Base-by-base conservation (phyloP, 2,113 vertebrate genomes). In the Cephalopterus ornatus region DNA sequence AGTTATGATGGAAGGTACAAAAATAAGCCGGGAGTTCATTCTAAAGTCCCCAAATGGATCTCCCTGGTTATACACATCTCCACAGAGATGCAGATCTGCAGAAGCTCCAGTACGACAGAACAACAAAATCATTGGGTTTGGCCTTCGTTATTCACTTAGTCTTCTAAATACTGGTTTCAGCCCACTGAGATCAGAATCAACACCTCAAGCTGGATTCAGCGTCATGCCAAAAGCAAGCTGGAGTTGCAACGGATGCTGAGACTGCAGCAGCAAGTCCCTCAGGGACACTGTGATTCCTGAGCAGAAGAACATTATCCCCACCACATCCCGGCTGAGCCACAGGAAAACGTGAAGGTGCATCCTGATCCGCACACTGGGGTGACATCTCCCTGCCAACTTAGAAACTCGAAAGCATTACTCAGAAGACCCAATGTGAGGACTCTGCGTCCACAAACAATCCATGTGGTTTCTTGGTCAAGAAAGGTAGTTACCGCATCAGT, bases 1-100 rank as follows among this genome's bases (percentile, higher is more conserved):
- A 66, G 6, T 46, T 79, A 66, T 4, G 18, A 76, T 5, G 50
- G 18, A 88, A 33, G 11, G 37, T 7, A 6, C 0, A 1, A 59
- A 89, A 89, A 62, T 22, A 63, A 93, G 46, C 14, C 52, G 23
- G 12, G 22, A 84, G 32, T 49, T 91, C 39, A 44, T n/a, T 56
- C 5, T 1, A 0, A 17, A 80, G 63, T 35, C n/a, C 46, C 35
- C 47, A 59, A 3, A 83, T 2, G 3, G 28, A 56, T 5, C 9
- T 14, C 10, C 11, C 6, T 3, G 7, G 50, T 71, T 30, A 39
- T 0, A 42, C 5, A 22, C 5, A 0, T 15, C 33, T 67, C 19
- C 16, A 33, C 21, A n/a, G n/a, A n/a, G n/a, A n/a, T n/a, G n/a
- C n/a, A n/a, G n/a, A n/a, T n/a, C n/a, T 67, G 17, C 24, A 11